These are phyloP conservation scores for Arbacia lixula DNA, from an alignment of 53 echinoderm and acorn worm genomes.

Conservation along the genomic window DNA sequence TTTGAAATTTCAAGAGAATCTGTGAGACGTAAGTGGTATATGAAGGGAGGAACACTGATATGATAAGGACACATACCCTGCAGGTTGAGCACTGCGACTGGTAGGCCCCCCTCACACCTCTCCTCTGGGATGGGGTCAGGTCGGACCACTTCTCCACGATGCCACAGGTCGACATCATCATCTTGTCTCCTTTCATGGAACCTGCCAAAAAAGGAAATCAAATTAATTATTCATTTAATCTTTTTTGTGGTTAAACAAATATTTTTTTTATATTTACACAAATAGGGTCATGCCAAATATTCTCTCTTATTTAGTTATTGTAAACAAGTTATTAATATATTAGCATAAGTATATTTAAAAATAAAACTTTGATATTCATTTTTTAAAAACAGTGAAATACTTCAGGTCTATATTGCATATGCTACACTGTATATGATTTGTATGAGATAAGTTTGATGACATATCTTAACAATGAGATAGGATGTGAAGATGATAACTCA, in stretches of 20 bases:
- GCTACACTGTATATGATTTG: too few species aligned
- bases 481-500: too few species aligned
- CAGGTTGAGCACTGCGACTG: slow-evolving; percentile 53
- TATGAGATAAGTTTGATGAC: too few species aligned
- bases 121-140: slow-evolving; percentile 49
- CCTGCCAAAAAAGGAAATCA: slow-evolving; percentile 5
- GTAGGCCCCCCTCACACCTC: slow-evolving; percentile 58
- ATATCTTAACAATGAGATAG: too few species aligned
- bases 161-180: slow-evolving; percentile 51
- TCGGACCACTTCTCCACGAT: slow-evolving; percentile 64
- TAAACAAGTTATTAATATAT: too few species aligned
- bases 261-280: neutral
- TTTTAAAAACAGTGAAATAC: too few species aligned
- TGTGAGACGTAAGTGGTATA: too few species aligned
- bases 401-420: too few species aligned
- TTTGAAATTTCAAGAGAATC: too few species aligned
- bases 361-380: too few species aligned
- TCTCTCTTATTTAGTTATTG: neutral
- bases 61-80: slow-evolving; percentile 47
- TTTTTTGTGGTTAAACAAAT: neutral
- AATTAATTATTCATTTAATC: neutral
- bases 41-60: too few species aligned
- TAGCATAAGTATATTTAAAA: neutral
- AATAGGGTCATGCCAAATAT: neutral
- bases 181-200: slow-evolving; percentile 42